Base-by-base conservation (phyloP, 1,140 invertebrate genomes). In the Marisa cornuarietis region DNA sequence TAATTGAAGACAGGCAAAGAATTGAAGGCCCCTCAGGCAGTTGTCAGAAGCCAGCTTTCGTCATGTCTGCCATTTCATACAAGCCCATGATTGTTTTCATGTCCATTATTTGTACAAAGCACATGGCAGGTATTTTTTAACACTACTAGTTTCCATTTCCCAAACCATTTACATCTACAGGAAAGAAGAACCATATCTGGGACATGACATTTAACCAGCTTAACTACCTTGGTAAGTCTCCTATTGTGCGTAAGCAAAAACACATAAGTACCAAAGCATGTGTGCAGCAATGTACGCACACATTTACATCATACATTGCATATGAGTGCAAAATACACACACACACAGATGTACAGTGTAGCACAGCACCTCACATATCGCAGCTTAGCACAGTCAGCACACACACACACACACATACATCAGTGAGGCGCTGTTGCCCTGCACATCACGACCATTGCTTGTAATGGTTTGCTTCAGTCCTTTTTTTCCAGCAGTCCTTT, bases 161-260 rank as follows among this genome's bases (percentile, higher is more conserved):
- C 22, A 52, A 54, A 61, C 42, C 52, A 71, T 72, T 77, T 76
- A 24, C 66, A 49, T 71, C 69, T 72, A 52, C 85, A 88, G 87
- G 85, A 63, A 83, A 85, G 74, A 88, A 87, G 79, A 88, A 88
- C 81, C 83, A 85, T 72, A 83, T 89, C 79, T 89, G 88, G 88
- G 87, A 89, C 79, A 87, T 87, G 84, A 89, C 88, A 42, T 76
- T 88, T 69, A 87, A 85, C 68, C 88, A 89, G 82, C 85, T 89
- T 16, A 86, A 87, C 79, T 86, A 87, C 79, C 78, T 83, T 80
- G 87, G 87, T 88, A 87, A 88, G 87, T 82, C 13, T 11, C 24
- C 54, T 20, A 24, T 22, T 63, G n/a, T 31, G 75, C 52, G 65
- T 42, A 22, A 68, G 24, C 20, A 26, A 24, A 65, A 63, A 22